Evolutionary conservation across 2,888 invertebrate genomes (phyloP), one percentile per base, ranked within the genome.

Genomic region (Ophion ventricosus): DNA sequence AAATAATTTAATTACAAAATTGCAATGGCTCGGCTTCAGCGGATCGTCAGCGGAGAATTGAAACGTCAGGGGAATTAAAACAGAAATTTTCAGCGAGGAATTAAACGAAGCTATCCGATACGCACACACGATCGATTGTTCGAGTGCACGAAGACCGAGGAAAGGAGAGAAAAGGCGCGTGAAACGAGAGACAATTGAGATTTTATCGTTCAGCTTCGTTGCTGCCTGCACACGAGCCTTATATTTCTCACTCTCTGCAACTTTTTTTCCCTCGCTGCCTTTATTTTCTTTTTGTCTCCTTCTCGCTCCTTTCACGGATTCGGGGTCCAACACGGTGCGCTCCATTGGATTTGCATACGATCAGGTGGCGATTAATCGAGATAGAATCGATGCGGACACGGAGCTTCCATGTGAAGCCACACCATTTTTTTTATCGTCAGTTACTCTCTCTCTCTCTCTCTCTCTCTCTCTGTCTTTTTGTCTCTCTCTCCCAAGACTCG

Each of bases 281-380:
- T n/a, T n/a, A n/a, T 83, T 43, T 64, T 61, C 63, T 35, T 79
- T 72, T 74, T 26, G 17, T 40, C 76, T 57, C 25, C 64, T 54
- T 70, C 61, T 73, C 73, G 72, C 83, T 66, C n/a, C 83, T 77
- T 26, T 79, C 85, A 61, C 73, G 80, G 83, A 56, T 59, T 57
- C 67, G 20, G 7, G 57, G 43, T 56, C 23, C 74, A 17, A 40
- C 40, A 11, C 72, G 20, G n/a, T 29, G 54, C 29, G 76, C 69
- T 54, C 79, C 69, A 35, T 84, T 84, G 86, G 85, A 90, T 91
- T 91, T 91, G 90, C 91, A 91, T 89, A 88, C 89, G 90, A 91
- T 91, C 90, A 89, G 88, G 89, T 89, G 90, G 89, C 91, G 91
- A 91, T 91, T 91, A 90, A 91, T 83, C 87, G 78, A 80, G 90